Evolutionary conservation across 2,113 vertebrate species (phyloP), one percentile per base, ranked within the genome.

Genomic region (Neogobius melanostomus): DNA sequence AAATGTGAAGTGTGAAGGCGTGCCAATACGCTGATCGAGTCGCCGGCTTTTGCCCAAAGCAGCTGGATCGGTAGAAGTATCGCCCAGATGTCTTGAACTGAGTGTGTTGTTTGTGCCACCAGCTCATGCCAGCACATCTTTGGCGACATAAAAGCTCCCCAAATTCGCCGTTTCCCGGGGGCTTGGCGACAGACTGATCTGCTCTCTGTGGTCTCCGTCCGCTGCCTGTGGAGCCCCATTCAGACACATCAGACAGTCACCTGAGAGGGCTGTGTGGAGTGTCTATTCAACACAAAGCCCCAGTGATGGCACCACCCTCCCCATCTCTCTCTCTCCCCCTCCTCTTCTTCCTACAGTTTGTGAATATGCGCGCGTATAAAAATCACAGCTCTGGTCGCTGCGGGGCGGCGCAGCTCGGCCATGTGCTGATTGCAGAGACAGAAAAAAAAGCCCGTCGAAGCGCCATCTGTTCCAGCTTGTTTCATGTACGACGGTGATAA

Each of bases 391-490:
- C 79, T 17, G 48, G 56, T 59, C 81, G 59, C 71, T 76, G 77
- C 80, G 69, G 21, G 64, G 71, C 61, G 17, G 72, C 51, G 68
- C 49, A 52, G 74, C 68, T 78, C 69, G 69, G 76, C 74, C 68
- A 73, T 78, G 75, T 64, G 63, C 72, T 81, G 80, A 81, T 76
- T 75, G 77, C 75, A 17, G 46, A 85, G 75, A 85, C 82, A 36
- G 3, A 36, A 36, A 36, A 36, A 36, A 36, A 87, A 79, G 79
- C 47, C 45, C 81, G 75, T 82, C 75, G 75, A 82, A 71, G 45
- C 64, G 67, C 77, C 82, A 82, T 84, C 82, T 87, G 85, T 68
- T 69, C 16, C 3, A 28, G 72, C 72, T 45, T 69, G 76, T 82
- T 78, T 80, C 57, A 64, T 76, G 53, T 63, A 59, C 66, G 46